Percentiles rank a stretch among this genome's conserved stretches.
Conservation (phyloP, 2,888 invertebrate genomes). For the Ophonus ardosiacus region DNA sequence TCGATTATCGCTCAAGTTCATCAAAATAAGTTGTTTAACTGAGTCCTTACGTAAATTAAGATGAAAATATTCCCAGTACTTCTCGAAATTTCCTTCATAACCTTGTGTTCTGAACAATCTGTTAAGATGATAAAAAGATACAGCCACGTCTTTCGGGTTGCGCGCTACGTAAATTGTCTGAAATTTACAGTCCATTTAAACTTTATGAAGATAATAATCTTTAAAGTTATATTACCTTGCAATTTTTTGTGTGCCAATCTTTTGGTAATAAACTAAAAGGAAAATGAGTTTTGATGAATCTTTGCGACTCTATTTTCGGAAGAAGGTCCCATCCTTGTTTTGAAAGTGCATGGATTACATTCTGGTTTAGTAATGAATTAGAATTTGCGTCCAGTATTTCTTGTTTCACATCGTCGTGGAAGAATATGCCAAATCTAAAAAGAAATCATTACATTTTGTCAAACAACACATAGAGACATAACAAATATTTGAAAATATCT, state of each 20-base stretch:
- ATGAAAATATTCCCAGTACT: constrained; percentile 85
- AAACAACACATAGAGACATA: neutral
- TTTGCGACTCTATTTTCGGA: constrained; percentile 74
- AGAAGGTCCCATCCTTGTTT: constrained; percentile 81
- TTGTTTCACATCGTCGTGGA: constrained; percentile 82
- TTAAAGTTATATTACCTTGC: constrained; percentile 73
- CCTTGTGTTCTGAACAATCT: constrained; percentile 83
- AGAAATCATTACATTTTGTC: neutral
- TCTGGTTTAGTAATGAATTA: constrained; percentile 76
- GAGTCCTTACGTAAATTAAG: constrained; percentile 80
- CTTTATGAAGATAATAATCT: too few relatives aligned
- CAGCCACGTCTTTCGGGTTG: constrained; percentile 91
- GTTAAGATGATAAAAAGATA: constrained; percentile 90
- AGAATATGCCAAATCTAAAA: constrained; percentile 83
- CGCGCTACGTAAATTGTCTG: constrained; percentile 89
- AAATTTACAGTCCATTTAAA: constrained; percentile 64
- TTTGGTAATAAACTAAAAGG: constrained; percentile 86
- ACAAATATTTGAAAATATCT: constrained; percentile 71
- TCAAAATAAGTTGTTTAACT: too few relatives aligned
- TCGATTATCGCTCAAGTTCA: too few relatives aligned
- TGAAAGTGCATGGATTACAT: constrained; percentile 80
- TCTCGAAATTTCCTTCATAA: constrained; percentile 82
- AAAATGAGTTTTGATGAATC: constrained; percentile 86
- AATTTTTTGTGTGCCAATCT: constrained; percentile 77
- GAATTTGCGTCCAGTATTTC: constrained; percentile 81